phyloP scores from a whole-genome alignment of 1,140 invertebrate genomes.

The Pseudomyrmex dendroicus region DNA sequence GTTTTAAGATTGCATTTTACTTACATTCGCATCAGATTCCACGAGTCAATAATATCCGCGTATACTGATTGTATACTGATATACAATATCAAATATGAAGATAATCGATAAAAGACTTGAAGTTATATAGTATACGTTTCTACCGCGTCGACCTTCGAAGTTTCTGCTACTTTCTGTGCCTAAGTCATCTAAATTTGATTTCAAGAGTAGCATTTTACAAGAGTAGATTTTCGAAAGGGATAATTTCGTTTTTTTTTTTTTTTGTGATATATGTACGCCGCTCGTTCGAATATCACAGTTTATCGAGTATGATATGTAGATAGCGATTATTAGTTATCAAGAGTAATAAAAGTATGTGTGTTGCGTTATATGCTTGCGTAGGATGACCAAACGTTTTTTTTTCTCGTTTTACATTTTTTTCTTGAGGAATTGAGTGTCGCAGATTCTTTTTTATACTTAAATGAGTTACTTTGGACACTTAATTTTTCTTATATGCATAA shows the following conservation, averaged over 20 bases:
- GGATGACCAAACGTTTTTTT: conserved; percentile 19
- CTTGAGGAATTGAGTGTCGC: background rate
- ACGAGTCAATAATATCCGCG: conserved; percentile 48
- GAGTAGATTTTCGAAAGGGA: conserved; percentile 26
- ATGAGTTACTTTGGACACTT: background rate
- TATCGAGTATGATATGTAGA: conserved; percentile 81
- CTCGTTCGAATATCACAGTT: conserved; percentile 80
- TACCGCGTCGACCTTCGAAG: conserved; percentile 29
- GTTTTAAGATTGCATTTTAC: conserved; percentile 9
- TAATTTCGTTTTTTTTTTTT: conserved; percentile 18
- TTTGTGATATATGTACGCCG: conserved; percentile 70
- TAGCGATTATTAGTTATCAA: conserved; percentile 70
- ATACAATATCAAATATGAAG: conserved; percentile 72
- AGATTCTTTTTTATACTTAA: background rate
- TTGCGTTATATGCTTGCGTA: conserved; percentile 37
- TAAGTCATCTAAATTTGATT: conserved; percentile 48
- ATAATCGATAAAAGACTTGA: conserved; percentile 66
- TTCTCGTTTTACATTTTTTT: conserved; percentile 2
- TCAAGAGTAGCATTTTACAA: conserved; percentile 50
- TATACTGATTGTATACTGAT: conserved; percentile 59
- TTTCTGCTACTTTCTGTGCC: conserved; percentile 34
- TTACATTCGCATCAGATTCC: conserved; percentile 21
- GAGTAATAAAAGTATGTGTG: conserved; percentile 69
- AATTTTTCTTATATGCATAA: background rate
- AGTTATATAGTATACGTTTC: conserved; percentile 41